Evolutionary conservation across 2,113 vertebrate genomes (phyloP).

Genomic region (Cyanoramphus novaezelandiae): DNA sequence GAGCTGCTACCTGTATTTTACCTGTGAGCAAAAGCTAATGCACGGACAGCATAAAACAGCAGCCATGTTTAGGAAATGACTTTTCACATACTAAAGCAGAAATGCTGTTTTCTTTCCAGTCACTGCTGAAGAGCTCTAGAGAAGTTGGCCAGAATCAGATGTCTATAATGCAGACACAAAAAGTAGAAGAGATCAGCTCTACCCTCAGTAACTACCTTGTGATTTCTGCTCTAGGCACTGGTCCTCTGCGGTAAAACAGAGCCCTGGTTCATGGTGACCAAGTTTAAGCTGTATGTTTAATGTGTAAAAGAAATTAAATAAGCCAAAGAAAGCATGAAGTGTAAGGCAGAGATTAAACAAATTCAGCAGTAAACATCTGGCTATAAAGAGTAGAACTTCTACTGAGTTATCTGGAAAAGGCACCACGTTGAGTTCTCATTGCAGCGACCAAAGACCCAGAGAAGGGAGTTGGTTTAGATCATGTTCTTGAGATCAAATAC

Average conservation of each 20-base stretch:
- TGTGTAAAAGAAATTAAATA: neutral
- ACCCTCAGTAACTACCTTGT: neutral
- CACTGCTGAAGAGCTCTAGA: neutral
- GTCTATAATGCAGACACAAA: neutral
- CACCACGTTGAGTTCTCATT: neutral
- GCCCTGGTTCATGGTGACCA: fast-evolving
- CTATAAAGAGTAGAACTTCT: neutral
- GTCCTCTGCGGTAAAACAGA: neutral
- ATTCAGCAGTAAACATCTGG: neutral
- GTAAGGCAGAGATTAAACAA: neutral
- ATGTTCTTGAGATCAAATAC: neutral
- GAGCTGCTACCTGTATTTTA: neutral
- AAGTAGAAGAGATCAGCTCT: neutral
- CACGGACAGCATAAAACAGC: neutral
- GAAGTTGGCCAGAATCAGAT: neutral
- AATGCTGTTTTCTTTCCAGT: neutral
- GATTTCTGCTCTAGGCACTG: neutral
- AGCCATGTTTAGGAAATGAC: neutral
- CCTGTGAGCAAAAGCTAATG: neutral
- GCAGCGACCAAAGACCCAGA: neutral
- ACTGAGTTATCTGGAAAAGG: neutral
- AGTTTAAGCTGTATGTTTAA: neutral
- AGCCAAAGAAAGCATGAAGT: neutral
- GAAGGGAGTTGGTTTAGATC: neutral
- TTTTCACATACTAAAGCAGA: neutral